Conservation (phyloP, 2,113 vertebrate species). For the Pygoscelis adeliae region DNA sequence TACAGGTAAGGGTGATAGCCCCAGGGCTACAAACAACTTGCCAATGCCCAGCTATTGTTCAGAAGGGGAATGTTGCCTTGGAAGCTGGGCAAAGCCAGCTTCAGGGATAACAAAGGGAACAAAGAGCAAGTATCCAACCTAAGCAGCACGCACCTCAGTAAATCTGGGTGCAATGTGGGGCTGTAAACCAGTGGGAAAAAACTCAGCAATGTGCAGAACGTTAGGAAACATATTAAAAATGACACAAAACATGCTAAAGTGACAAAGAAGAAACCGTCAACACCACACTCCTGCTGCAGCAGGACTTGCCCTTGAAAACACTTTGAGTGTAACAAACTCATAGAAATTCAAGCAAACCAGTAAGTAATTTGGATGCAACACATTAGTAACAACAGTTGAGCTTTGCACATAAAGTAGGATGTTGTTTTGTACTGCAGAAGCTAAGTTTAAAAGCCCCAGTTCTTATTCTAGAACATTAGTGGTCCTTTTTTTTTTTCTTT, state of each 20-base stretch:
- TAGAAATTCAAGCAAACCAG: not conserved
- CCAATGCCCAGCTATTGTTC: not conserved
- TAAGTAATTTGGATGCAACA: not conserved
- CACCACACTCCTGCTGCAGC: not conserved
- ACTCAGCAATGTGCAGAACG: not conserved
- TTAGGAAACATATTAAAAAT: not conserved
- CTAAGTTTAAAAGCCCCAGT: not conserved
- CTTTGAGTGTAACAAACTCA: not conserved
- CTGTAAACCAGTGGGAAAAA: not conserved
- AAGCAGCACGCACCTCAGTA: not conserved
- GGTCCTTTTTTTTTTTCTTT: not conserved
- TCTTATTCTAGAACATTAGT: not conserved
- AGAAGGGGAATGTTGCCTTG: not conserved
- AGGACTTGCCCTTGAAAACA: not conserved
- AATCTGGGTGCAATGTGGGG: not conserved
- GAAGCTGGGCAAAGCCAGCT: not conserved
- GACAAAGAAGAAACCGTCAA: not conserved
- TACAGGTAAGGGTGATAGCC: not conserved
- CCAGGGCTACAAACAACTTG: not conserved
- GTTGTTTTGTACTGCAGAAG: not conserved
- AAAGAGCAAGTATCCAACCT: not conserved
- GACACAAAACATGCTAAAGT: fast-evolving
- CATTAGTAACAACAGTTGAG: not conserved
- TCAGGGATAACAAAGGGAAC: not conserved
- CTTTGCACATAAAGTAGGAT: not conserved